phyloP scores from a whole-genome alignment of 2,797 vertebrate genomes.

The Nyctibius grandis region DNA sequence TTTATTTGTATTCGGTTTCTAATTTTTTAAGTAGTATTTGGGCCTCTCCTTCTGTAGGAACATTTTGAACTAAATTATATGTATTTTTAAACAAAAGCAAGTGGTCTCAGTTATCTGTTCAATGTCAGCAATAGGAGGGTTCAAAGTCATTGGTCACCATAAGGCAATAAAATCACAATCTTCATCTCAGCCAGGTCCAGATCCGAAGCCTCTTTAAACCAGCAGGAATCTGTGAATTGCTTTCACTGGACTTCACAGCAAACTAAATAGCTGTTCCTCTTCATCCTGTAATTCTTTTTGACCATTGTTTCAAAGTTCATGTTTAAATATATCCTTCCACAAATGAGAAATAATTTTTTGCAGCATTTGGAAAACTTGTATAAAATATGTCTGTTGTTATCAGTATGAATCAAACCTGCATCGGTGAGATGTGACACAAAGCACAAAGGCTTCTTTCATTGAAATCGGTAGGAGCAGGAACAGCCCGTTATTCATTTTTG shows the following conservation, averaged over 20 bases:
- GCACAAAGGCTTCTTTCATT: not conserved
- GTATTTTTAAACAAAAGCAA: not conserved
- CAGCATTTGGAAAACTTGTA: not conserved
- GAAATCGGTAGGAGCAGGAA: not conserved
- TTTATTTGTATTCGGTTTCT: not conserved
- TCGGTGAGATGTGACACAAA: not conserved
- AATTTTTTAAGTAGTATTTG: not conserved
- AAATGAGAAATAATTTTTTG: not conserved
- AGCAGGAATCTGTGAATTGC: not conserved
- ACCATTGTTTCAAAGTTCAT: not conserved
- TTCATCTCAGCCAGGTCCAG: not conserved
- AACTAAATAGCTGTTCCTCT: not conserved
- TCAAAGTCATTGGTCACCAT: not conserved
- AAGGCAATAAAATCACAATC: not conserved
- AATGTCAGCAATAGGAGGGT: not conserved
- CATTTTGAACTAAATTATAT: not conserved
- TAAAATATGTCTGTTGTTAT: not conserved
- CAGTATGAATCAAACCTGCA: not conserved
- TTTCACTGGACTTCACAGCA: not conserved
- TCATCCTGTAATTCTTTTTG: not conserved
- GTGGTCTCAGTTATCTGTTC: not conserved
- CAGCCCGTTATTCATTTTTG: not conserved
- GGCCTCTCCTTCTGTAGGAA: not conserved
- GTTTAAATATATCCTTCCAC: not conserved
- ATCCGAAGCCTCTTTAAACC: not conserved